Evolutionary conservation across 2,888 invertebrate genomes (phyloP), one percentile per base, ranked within the genome.

Genomic region (Agrotis puta): DNA sequence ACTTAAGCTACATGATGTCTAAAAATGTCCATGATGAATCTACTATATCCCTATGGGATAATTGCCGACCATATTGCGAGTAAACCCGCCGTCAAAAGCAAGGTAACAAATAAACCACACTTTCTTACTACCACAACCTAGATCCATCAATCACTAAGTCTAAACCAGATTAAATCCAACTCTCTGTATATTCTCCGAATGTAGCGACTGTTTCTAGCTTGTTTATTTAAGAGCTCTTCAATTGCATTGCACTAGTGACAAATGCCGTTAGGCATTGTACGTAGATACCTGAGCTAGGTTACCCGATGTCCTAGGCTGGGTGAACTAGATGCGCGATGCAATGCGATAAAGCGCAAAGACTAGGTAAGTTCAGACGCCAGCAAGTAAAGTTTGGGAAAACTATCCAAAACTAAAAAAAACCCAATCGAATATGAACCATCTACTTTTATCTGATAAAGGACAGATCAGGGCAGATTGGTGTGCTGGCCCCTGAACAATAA

Each of bases 181-280:
- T 64, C 9, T 24, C 47, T 59, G 20, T 69, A 47, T 56, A 73
- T 79, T 65, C 54, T 50, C 22, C 13, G 51, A 70, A 56, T 48
- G 64, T 48, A 59, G 64, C 47, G 27, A 79, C 64, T 58, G 54
- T 74, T 43, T 13, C 51, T 7, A 45, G 57, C 62, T 64, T 45
- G 33, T 75, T 75, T 75, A 67, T 64, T 70, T 64, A 59, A 70
- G 45, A 78, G 45, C 58, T 74, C 59, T 61, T 70, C 73, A 72
- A 84, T 74, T 69, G 66, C 64, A 63, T 65, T 74, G 74, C 68
- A 65, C 47, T 45, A 56, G 68, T 70, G 81, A 74, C 77, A 76
- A 68, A 79, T 71, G 58, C 85, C 82, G 83, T 84, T 82, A 83
- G 76, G 64, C 67, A 72, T 75, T 76, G 69, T 76, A 33, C 50